Evolutionary conservation across 2,888 invertebrate species (phyloP).

Genomic region (Leptogaster cylindrica): DNA sequence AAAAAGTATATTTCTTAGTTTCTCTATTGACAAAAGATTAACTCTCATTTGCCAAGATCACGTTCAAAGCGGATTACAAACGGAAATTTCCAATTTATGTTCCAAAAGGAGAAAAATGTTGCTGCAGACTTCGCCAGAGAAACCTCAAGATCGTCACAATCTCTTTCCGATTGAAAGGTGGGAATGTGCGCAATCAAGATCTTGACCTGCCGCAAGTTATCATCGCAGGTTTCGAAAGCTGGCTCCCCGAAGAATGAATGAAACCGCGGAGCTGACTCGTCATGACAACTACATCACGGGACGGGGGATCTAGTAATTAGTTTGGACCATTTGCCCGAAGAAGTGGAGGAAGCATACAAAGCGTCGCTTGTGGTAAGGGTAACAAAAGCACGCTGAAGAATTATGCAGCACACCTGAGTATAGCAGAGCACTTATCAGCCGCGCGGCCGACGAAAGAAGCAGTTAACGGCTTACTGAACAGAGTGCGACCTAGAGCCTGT

Average conservation of each 20-base stretch:
- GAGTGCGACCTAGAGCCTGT: conserved; percentile 43
- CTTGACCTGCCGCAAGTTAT: conserved; percentile 21
- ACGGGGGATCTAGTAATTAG: neutral
- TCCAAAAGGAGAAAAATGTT: too few species aligned
- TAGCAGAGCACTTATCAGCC: neutral
- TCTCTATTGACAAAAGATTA: too few species aligned
- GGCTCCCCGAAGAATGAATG: neutral
- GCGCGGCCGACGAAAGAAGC: conserved; percentile 14
- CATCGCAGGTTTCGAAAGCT: neutral
- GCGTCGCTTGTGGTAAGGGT: neutral
- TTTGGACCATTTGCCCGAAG: neutral
- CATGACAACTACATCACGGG: neutral
- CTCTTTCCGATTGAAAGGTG: too few species aligned
- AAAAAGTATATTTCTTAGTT: too few species aligned
- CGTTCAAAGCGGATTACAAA: too few species aligned
- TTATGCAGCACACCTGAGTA: conserved; percentile 3
- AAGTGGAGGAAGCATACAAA: neutral
- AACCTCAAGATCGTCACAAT: too few species aligned
- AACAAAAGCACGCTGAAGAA: conserved; percentile 10
- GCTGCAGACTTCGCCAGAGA: too few species aligned
- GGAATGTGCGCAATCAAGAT: neutral
- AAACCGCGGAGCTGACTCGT: neutral
- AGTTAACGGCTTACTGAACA: conserved; percentile 27
- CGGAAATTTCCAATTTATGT: too few species aligned
- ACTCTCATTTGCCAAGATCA: too few species aligned